Conservation (phyloP, 2,888 invertebrate species). For the Agrotis ipsilon region DNA sequence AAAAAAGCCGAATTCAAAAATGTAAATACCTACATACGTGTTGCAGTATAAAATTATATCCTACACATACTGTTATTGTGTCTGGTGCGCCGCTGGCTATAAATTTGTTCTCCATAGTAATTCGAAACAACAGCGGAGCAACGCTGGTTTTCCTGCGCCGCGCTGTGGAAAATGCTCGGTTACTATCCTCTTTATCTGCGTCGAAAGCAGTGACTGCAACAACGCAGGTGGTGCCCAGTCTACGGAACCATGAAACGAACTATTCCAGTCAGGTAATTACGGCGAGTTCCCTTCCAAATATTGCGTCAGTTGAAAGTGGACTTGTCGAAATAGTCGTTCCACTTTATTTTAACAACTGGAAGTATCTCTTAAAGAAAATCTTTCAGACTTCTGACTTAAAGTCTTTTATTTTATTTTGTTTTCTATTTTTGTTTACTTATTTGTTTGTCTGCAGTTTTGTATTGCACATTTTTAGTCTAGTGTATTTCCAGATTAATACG, state of each 20-base stretch:
- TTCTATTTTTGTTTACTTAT: neutral
- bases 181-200: conserved; percentile 54
- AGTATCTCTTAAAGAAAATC: neutral
- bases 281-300: conserved; percentile 61
- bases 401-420: neutral
- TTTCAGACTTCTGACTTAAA: neutral
- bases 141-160: conserved; percentile 42
- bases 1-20: neutral
- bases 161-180: conserved; percentile 38
- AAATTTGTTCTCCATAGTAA: conserved; percentile 37
- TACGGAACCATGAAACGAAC: conserved; percentile 68
- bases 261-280: conserved; percentile 67
- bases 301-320: conserved; percentile 46
- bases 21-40: too few relatives aligned
- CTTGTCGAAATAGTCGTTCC: conserved; percentile 22
- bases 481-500: too few relatives aligned
- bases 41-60: neutral
- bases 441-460: neutral
- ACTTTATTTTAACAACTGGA: conserved; percentile 23
- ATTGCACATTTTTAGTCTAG: too few relatives aligned
- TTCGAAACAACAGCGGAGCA: conserved; percentile 31
- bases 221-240: conserved; percentile 65
- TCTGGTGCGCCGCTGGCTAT: conserved; percentile 12
- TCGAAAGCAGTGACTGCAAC: conserved; percentile 50
- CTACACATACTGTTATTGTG: conserved; percentile 8